Evolutionary conservation across 2,888 invertebrate genomes (phyloP).

Genomic region (Anoplius nigerrimus): DNA sequence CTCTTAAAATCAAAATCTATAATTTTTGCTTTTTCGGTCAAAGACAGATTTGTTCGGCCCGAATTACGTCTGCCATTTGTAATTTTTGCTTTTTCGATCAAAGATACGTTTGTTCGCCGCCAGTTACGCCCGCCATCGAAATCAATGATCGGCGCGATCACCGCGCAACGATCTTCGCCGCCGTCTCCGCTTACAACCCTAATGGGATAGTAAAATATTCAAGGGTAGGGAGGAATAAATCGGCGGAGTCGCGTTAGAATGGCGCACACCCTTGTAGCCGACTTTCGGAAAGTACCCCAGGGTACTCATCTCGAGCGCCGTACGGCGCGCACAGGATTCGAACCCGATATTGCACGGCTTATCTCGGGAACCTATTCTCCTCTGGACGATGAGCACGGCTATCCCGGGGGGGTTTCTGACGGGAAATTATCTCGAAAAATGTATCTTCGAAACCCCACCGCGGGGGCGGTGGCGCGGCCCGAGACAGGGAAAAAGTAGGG

Average conservation of each 20-base stretch:
- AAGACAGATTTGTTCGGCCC: no score
- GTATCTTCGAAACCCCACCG: slow-evolving; percentile 41
- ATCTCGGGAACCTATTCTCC: slow-evolving; percentile 34
- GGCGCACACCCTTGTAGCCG: slow-evolving; percentile 19
- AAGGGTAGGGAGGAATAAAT: slow-evolving; percentile 37
- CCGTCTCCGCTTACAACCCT: slow-evolving; percentile 25
- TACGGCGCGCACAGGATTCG: slow-evolving; percentile 36
- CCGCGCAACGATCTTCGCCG: no score
- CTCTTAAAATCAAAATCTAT: no score
- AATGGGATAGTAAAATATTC: slow-evolving; percentile 58
- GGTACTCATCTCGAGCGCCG: slow-evolving; percentile 17
- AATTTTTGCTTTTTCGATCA: no score
- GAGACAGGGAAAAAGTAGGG: no score
- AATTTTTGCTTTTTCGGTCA: no score
- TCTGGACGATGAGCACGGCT: slow-evolving; percentile 35
- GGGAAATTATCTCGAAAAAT: slow-evolving; percentile 66
- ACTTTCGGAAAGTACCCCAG: slow-evolving; percentile 29
- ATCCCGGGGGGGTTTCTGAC: slow-evolving; percentile 55
- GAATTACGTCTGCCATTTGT: no score
- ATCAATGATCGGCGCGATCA: no score
- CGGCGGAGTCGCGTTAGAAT: neutral
- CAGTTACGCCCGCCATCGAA: no score
- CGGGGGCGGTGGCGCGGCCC: slow-evolving; percentile 6
- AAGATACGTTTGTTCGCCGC: no score
- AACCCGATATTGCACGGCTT: slow-evolving; percentile 48